These are phyloP conservation scores for Ochropacha duplaris DNA, from an alignment of 2,888 invertebrate species.

Conservation along the genomic window DNA sequence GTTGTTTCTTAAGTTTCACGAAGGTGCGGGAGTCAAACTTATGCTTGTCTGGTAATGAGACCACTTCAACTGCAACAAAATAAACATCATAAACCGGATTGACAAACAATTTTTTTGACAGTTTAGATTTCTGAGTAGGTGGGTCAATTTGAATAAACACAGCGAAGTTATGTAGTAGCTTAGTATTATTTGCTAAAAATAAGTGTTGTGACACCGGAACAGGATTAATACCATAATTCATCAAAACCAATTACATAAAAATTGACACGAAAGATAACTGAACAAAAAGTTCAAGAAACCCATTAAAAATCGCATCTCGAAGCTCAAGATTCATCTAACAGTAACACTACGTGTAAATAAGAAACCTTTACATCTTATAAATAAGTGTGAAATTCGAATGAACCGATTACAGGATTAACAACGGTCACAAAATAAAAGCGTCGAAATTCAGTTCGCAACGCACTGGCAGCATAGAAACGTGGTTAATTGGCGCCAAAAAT, in stretches of 20 bases:
- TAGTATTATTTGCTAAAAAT: background rate
- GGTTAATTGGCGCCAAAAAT: conserved; percentile 31
- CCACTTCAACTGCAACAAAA: conserved; percentile 59
- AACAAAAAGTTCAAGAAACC: conserved; percentile 55
- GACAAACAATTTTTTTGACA: background rate
- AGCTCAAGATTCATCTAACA: conserved; percentile 10
- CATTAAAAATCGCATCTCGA: conserved; percentile 46
- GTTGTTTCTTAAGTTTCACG: conserved; percentile 85
- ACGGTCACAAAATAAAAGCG: conserved; percentile 29
- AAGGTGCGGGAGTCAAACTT: conserved; percentile 87
- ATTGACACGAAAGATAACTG: conserved; percentile 39
- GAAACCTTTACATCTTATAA: background rate
- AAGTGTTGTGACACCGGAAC: background rate
- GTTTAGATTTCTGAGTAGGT: too few relatives aligned
- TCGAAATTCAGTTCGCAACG: conserved; percentile 40
- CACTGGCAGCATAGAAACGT: conserved; percentile 34
- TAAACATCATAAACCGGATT: background rate
- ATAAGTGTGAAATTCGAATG: conserved; percentile 22
- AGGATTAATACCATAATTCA: conserved; percentile 6
- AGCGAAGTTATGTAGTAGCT: background rate
- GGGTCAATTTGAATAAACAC: background rate
- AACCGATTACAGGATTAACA: background rate
- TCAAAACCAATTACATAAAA: conserved; percentile 19
- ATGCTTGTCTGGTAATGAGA: conserved; percentile 69
- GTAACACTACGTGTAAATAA: background rate